These are phyloP conservation scores for Mamestra brassicae DNA, from an alignment of 2,888 invertebrate species.

Conservation along the genomic window DNA sequence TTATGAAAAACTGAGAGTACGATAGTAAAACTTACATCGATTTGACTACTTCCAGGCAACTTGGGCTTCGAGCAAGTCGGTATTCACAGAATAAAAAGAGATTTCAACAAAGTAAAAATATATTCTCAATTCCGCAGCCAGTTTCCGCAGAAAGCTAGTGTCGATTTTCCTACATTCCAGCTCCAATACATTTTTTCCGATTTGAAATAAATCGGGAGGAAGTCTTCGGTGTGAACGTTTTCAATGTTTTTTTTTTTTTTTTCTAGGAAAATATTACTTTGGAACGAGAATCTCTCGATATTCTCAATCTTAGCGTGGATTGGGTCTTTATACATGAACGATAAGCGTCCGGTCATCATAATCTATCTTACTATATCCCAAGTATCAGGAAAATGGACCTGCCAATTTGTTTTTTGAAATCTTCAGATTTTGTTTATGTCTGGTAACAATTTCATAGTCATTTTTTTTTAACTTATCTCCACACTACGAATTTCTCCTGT, in stretches of 20 bases:
- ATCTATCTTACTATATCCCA: constrained; percentile 34
- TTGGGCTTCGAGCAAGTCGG: too few relatives aligned
- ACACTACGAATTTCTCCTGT: too few relatives aligned
- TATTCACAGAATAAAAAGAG: neutral
- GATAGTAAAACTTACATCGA: too few relatives aligned
- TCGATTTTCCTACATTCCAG: constrained; percentile 23
- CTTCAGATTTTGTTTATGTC: too few relatives aligned
- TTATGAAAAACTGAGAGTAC: too few relatives aligned
- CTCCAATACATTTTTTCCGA: constrained; percentile 43
- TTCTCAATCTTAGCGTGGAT: neutral
- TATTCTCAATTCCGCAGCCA: constrained; percentile 31
- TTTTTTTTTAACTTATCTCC: too few relatives aligned
- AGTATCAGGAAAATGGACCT: constrained; percentile 33
- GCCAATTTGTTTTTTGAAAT: constrained; percentile 30
- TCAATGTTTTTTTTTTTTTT: constrained; percentile 15
- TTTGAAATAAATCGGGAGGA: constrained; percentile 44
- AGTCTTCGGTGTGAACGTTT: constrained; percentile 25
- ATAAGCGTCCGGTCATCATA: constrained; percentile 43
- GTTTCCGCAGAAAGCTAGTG: constrained; percentile 9
- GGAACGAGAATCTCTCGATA: constrained; percentile 5
- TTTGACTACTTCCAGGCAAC: too few relatives aligned
- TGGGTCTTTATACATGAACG: too few relatives aligned
- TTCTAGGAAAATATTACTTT: constrained; percentile 14
- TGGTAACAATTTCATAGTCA: too few relatives aligned
- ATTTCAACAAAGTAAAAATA: constrained; percentile 20